Percentiles rank a stretch among this genome's conserved stretches.
Conservation (phyloP, 2,113 vertebrate species). For the Semicossyphus pulcher region DNA sequence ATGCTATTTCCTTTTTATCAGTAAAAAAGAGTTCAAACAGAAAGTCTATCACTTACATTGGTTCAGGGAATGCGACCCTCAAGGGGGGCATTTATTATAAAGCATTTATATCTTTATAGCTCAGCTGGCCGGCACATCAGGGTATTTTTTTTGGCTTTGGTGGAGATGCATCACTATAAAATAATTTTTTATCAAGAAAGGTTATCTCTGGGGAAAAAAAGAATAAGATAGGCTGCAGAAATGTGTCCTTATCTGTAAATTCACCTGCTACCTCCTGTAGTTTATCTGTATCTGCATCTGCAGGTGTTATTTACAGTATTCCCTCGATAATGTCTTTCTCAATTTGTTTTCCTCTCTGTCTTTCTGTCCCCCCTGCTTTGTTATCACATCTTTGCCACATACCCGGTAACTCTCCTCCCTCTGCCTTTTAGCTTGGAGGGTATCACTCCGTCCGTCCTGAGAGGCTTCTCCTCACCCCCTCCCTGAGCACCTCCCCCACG, state of each 20-base stretch:
- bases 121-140: constrained; percentile 43
- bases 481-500: too few relatives aligned
- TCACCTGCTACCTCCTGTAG: background rate
- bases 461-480: too few relatives aligned
- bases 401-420: background rate
- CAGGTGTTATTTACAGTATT: constrained; percentile 9
- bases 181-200: constrained; percentile 30
- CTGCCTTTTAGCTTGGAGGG: background rate
- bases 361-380: background rate
- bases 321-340: background rate
- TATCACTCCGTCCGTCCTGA: background rate
- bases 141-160: constrained; percentile 22
- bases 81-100: constrained; percentile 50
- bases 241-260: constrained; percentile 38
- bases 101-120: constrained; percentile 54
- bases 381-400: constrained; percentile 7
- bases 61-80: constrained; percentile 35
- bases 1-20: constrained; percentile 5
- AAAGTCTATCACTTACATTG: constrained; percentile 48
- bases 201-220: constrained; percentile 20
- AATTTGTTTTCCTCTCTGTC: background rate
- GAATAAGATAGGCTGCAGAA: constrained; percentile 30
- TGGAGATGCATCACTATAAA: constrained; percentile 30
- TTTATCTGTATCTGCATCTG: constrained; percentile 27
- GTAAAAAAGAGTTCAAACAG: constrained; percentile 12